phyloP scores from a whole-genome alignment of 2,113 vertebrate genomes.

The Sinocyclocheilus anophthalmus region DNA sequence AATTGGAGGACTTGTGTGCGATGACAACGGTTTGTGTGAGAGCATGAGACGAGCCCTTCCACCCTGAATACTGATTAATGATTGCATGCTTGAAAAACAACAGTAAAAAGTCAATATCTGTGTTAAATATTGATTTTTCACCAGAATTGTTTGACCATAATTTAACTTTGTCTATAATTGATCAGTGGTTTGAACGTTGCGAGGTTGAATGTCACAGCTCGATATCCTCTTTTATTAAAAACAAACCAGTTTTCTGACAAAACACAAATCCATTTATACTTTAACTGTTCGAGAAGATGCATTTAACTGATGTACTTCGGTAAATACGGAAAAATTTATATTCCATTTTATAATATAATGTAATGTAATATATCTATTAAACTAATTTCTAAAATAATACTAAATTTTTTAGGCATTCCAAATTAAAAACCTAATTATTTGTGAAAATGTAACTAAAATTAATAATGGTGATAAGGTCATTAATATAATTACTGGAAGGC shows the following conservation, averaged over 20 bases:
- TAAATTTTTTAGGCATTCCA: too few species aligned
- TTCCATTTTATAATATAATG: too few species aligned
- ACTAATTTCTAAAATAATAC: too few species aligned
- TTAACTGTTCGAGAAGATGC: background rate
- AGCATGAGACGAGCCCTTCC: background rate
- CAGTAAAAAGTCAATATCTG: constrained; percentile 39
- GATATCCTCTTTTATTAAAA: constrained; percentile 1
- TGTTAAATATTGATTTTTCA: constrained; percentile 31
- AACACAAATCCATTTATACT: background rate
- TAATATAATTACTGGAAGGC: too few species aligned
- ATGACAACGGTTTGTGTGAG: background rate
- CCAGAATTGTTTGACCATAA: constrained; percentile 14
- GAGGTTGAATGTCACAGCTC: background rate
- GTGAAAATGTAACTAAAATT: too few species aligned
- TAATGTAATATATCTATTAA: too few species aligned
- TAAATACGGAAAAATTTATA: too few species aligned
- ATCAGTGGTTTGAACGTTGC: constrained; percentile 15
- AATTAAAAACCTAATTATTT: too few species aligned
- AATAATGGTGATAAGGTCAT: too few species aligned
- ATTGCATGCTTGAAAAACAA: constrained; percentile 41
- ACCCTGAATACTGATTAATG: constrained; percentile 35
- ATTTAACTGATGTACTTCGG: too few species aligned
- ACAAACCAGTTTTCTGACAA: background rate
- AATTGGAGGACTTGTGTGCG: background rate
- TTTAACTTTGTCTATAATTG: constrained; percentile 16